Base-by-base conservation (phyloP, 23 tunicate species). In the Botrylloides violaceus region DNA sequence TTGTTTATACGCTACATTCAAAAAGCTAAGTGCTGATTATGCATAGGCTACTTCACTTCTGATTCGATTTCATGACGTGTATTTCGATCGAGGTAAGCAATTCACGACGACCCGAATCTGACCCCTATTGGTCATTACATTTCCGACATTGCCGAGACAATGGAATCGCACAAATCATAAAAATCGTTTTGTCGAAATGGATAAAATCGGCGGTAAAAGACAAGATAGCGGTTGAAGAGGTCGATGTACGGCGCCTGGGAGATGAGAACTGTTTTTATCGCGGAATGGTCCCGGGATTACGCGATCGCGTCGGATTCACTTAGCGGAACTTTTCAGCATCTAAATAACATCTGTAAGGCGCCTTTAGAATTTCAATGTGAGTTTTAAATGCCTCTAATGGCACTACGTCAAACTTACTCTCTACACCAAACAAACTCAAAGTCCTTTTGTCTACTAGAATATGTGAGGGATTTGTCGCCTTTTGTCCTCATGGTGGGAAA, bases 281-380 rank as follows among this genome's bases (percentile, higher is more conserved):
- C 70, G 70, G 20, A 33, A 63, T 29, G 4, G 70, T 27, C 35
- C 35, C 33, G 70, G 70, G 70, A 63, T 63, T 63, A 63, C 70
- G 70, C 70, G 33, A 63, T 27, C 34, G 34, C 70, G 35, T 9
- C 35, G 9, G n/a, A 63, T 33, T 63, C 33, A 63, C 70, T 63
- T 63, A 63, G 9, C 32, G 12, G 35, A 63, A 31, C 32, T 33
- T 63, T 63, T 58, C 35, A 23, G 34, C 35, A 31, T 7, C 29
- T 27, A 34, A 29, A 34, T 63, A 63, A 63, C 70, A 63, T 63
- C 70, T 63, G 70, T 4, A 34, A 63, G 70, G 70, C 70, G 70
- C 70, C 70, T 26, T 63, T 3, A 26, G 33, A 31, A 63, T 19
- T 29, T 63, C 9, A 63, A 33, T 7, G 9, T 34, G 33, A 63